These are phyloP conservation scores for Doris montereyensis DNA, from an alignment of 2,888 invertebrate genomes.

Conservation along the genomic window DNA sequence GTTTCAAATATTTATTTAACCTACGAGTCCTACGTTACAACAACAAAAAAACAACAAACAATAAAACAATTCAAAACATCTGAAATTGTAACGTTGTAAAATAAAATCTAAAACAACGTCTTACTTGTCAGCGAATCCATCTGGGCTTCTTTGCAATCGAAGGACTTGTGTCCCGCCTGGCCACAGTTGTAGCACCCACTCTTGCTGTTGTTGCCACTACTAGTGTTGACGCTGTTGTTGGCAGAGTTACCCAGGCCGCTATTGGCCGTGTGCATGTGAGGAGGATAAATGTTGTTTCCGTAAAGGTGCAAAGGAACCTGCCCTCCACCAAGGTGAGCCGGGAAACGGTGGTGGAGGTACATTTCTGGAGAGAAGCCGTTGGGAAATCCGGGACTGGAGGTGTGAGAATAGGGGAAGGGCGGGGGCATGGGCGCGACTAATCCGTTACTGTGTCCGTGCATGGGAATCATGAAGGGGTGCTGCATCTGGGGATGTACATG, in stretches of 20 bases:
- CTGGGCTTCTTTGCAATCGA: conserved; percentile 90
- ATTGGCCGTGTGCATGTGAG: conserved; percentile 7
- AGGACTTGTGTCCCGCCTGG: conserved; percentile 84
- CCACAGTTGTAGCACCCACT: conserved; percentile 92
- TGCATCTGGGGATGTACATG: too few relatives aligned
- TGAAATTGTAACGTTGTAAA: too few relatives aligned
- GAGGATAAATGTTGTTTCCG: conserved; percentile 43
- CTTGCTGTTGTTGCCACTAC: conserved; percentile 38
- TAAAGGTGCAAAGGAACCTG: conserved; percentile 41
- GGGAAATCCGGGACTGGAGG: conserved; percentile 47
- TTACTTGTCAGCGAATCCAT: conserved; percentile 89
- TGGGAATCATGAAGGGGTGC: not conserved
- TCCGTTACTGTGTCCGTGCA: conserved; percentile 15
- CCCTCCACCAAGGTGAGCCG: conserved; percentile 24
- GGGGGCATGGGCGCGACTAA: conserved; percentile 16
- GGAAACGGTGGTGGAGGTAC: conserved; percentile 48
- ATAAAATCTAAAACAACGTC: too few relatives aligned
- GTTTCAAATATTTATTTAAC: too few relatives aligned
- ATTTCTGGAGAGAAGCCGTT: conserved; percentile 50
- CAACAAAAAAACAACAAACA: too few relatives aligned
- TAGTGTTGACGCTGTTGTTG: conserved; percentile 16
- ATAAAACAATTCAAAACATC: too few relatives aligned
- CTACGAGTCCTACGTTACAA: too few relatives aligned
- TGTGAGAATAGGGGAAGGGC: conserved; percentile 41
- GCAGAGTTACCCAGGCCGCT: not conserved